phyloP scores from a whole-genome alignment of 2,113 vertebrate species.

The Xiphorhynchus elegans region DNA sequence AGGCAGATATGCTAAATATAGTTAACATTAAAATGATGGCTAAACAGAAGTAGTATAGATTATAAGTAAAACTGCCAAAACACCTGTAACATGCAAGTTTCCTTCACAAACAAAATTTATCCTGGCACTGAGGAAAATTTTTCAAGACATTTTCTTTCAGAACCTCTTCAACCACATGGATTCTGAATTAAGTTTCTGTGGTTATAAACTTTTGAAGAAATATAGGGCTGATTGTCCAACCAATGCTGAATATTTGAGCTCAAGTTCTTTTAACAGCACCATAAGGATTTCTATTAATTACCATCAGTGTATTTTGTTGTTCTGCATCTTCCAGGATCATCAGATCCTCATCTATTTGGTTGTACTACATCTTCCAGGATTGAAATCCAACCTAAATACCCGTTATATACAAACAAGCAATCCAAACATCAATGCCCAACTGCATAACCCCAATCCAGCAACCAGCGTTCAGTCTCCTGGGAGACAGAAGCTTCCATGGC shows the following conservation, averaged over 20 bases:
- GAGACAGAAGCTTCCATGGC: not conserved
- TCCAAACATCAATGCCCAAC: rapidly evolving
- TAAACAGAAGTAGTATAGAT: not conserved
- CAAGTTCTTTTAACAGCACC: not conserved
- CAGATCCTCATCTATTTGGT: too few relatives aligned
- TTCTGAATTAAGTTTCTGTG: not conserved
- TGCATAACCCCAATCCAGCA: rapidly evolving
- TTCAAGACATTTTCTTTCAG: not conserved
- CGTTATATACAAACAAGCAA: not conserved
- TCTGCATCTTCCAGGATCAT: not conserved
- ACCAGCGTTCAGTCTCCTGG: not conserved
- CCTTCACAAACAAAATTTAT: not conserved
- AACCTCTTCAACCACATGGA: not conserved
- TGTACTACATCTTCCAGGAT: not conserved
- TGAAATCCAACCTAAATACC: not conserved
- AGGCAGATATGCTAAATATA: not conserved
- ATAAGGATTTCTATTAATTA: not conserved
- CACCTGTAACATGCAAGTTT: rapidly evolving
- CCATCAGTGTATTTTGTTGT: not conserved
- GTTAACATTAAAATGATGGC: not conserved
- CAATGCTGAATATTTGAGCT: rapidly evolving
- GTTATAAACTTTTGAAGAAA: not conserved
- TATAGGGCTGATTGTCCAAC: not conserved
- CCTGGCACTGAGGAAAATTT: not conserved
- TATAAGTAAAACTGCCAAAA: not conserved